Evolutionary conservation across 2,888 invertebrate species (phyloP).

Genomic region (Pristionchus maxplancki): DNA sequence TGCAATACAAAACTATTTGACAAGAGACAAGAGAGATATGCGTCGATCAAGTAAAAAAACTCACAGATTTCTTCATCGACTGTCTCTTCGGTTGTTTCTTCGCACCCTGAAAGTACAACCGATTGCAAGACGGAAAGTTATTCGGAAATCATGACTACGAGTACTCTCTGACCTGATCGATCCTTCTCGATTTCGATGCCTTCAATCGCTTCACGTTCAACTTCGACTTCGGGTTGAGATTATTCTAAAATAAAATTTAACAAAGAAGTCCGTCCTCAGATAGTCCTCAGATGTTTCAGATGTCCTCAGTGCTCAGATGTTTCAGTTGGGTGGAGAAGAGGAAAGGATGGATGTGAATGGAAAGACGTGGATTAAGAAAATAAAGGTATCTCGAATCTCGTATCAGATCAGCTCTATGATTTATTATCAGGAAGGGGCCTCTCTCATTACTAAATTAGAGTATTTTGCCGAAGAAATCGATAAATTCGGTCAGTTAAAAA

Average conservation of each 20-base stretch:
- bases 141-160: neutral
- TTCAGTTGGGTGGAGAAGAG: slow-evolving; percentile 71
- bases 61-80: neutral
- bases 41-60: no score
- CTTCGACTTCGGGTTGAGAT: neutral
- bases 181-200: neutral
- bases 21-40: no score
- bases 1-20: no score
- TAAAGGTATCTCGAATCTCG: neutral
- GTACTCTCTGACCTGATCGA: neutral
- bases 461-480: neutral
- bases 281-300: no score
- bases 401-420: neutral
- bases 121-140: neutral
- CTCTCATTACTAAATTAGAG: neutral
- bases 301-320: no score
- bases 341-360: neutral
- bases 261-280: no score
- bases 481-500: neutral
- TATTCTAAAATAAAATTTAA: neutral
- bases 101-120: neutral
- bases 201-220: neutral
- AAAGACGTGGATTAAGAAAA: neutral
- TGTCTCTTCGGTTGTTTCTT: neutral
- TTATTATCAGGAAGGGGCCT: neutral